Base-by-base conservation (phyloP, 2,888 invertebrate species). In the Lasioglossum morio region DNA sequence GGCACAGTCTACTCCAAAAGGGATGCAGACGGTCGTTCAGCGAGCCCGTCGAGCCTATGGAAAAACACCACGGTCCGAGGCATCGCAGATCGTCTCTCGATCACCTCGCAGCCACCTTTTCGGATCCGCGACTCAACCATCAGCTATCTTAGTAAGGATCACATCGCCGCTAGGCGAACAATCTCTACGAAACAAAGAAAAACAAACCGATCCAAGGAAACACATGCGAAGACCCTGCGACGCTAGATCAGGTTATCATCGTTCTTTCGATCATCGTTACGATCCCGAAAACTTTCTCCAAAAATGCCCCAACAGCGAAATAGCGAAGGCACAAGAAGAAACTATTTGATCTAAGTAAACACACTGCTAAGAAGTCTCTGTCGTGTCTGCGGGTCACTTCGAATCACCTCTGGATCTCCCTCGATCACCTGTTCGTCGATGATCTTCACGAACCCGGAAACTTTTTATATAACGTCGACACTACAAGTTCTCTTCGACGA, bases 61-160 rank as follows among this genome's bases (percentile, higher is more conserved):
- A 69, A 69, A 69, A 69, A 69, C 23, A 69, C 69, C 34, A 34
- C 19, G 23, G 66, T 34, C 5, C 66, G 63, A 63, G 57, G 57
- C 12, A 1, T 12, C n/a, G 12, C 4, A 2, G 14, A 60, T 60
- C 27, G 12, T 27, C 63, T 7, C 34, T 63, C 30, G 63, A 34
- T 30, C 63, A 34, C 30, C 63, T 63, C 63, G 63, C 63, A 19
- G n/a, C 16, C 16, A 30, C 63, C 63, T 63, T 63, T 2, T 30
- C 63, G 63, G 60, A 63, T 16, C 60, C 63, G 63, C 16, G 16
- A 63, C 16, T 19, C 30, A 19, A 34, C 63, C 63, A 8, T 8
- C 30, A 8, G 19, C 7, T 8, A 2, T 30, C 19, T 63, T 2
- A 8, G 2, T 3, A 57, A 57, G 4, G n/a, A n/a, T n/a, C n/a